Evolutionary conservation across 1,140 invertebrate species (phyloP).

Genomic region (Drosophila neocordata): DNA sequence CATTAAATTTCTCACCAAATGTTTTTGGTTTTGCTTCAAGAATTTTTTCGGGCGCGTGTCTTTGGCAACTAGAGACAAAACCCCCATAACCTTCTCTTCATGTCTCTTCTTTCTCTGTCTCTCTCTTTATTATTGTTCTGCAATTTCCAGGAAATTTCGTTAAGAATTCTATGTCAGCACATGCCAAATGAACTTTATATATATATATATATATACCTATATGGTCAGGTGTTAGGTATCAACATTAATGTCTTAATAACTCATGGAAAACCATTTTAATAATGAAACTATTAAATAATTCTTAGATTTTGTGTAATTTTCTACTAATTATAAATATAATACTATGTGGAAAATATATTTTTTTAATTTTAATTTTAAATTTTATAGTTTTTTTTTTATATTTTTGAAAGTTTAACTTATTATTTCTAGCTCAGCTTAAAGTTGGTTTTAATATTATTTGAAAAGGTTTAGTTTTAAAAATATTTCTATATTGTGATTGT

Average conservation of each 20-base stretch:
- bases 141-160: conserved; percentile 35
- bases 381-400: too few species aligned
- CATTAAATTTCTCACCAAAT: conserved; percentile 12
- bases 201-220: neutral
- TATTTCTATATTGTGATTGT: too few species aligned
- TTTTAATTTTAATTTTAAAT: too few species aligned
- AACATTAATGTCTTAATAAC: conserved; percentile 1
- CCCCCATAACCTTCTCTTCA: conserved; percentile 22
- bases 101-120: conserved; percentile 18
- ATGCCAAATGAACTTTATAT: conserved; percentile 24
- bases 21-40: conserved; percentile 64
- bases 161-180: conserved; percentile 18
- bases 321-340: too few species aligned
- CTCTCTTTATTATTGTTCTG: conserved; percentile 17
- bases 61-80: conserved; percentile 16
- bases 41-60: conserved; percentile 59
- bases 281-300: neutral
- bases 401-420: too few species aligned
- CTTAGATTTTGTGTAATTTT: too few species aligned
- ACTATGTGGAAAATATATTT: too few species aligned
- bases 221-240: neutral
- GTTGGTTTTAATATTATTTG: too few species aligned
- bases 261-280: neutral
- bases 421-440: too few species aligned
- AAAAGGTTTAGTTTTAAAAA: too few species aligned